phyloP scores from a whole-genome alignment of 2,797 vertebrate genomes.

The Sciaenops ocellatus region DNA sequence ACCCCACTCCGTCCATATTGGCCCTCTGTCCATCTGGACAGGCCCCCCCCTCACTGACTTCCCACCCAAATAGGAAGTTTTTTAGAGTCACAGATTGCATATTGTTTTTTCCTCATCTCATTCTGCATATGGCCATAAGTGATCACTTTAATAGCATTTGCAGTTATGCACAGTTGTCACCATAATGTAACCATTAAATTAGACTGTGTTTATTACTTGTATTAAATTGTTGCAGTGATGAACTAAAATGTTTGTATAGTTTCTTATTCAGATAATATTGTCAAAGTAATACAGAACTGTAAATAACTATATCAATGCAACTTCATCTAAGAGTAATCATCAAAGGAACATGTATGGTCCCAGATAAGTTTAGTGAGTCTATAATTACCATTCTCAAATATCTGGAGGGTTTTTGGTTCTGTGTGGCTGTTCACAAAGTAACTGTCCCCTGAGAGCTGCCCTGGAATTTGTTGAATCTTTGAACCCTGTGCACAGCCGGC shows the following conservation, averaged over 20 bases:
- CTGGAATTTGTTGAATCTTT: conserved; percentile 85
- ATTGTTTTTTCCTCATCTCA: conserved; percentile 38
- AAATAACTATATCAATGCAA: neutral
- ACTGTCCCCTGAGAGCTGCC: conserved; percentile 79
- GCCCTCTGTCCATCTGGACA: conserved; percentile 88
- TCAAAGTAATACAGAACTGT: neutral
- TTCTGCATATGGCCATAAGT: conserved; percentile 28
- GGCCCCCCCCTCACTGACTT: conserved; percentile 49
- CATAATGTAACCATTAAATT: neutral
- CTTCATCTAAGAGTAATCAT: conserved; percentile 2
- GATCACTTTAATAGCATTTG: conserved; percentile 18
- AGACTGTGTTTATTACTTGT: neutral
- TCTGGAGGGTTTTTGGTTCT: conserved; percentile 64
- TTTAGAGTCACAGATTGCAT: conserved; percentile 47
- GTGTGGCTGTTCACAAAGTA: conserved; percentile 75
- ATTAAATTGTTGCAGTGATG: neutral
- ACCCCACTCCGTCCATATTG: conserved; percentile 85
- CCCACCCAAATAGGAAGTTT: conserved; percentile 64
- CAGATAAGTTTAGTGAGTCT: conserved; percentile 46
- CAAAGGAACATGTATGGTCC: neutral
- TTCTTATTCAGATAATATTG: neutral
- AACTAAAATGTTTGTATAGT: neutral
- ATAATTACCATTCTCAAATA: conserved; percentile 67
- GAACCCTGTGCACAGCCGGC: conserved; percentile 77
- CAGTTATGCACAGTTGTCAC: neutral